phyloP scores from a whole-genome alignment of 2,113 vertebrate species.

The Eidolon helvum region DNA sequence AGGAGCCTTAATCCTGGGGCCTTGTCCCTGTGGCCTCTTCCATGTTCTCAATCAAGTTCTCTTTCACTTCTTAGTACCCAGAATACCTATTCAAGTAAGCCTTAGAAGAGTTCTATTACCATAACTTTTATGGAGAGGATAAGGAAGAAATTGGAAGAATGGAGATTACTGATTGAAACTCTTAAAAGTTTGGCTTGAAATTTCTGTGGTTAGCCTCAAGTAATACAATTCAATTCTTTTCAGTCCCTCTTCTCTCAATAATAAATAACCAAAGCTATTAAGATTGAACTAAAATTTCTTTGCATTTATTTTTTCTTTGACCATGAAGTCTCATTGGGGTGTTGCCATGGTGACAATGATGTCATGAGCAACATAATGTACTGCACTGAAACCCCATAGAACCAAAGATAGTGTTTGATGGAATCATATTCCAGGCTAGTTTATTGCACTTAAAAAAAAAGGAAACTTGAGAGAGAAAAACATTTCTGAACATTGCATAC shows the following conservation, averaged over 20 bases:
- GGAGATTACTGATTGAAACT: neutral
- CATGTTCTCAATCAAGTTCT: neutral
- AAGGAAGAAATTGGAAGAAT: neutral
- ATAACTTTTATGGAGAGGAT: neutral
- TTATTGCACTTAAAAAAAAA: slow-evolving; percentile 43
- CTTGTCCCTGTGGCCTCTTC: neutral
- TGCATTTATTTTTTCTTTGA: slow-evolving; percentile 61
- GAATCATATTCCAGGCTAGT: slow-evolving; percentile 15
- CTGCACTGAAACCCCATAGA: slow-evolving; percentile 1
- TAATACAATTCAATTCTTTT: neutral
- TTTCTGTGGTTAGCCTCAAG: slow-evolving; percentile 4
- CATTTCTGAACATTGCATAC: neutral
- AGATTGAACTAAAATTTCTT: slow-evolving; percentile 70
- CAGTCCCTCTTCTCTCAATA: neutral
- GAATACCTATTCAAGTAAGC: neutral
- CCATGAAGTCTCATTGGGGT: slow-evolving; percentile 35
- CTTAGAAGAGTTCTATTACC: neutral
- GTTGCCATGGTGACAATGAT: slow-evolving; percentile 57
- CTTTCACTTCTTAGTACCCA: neutral
- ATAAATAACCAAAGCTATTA: slow-evolving; percentile 55
- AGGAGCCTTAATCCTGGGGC: neutral
- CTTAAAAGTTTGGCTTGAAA: neutral
- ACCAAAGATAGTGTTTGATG: neutral
- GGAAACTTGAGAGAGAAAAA: slow-evolving; percentile 22
- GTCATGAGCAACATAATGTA: slow-evolving; percentile 62